A percentile compares a stretch with the other conserved stretches of the same genome.
Evolutionary conservation across 2,888 invertebrate genomes (phyloP).

Genomic region (Neria commutata): DNA sequence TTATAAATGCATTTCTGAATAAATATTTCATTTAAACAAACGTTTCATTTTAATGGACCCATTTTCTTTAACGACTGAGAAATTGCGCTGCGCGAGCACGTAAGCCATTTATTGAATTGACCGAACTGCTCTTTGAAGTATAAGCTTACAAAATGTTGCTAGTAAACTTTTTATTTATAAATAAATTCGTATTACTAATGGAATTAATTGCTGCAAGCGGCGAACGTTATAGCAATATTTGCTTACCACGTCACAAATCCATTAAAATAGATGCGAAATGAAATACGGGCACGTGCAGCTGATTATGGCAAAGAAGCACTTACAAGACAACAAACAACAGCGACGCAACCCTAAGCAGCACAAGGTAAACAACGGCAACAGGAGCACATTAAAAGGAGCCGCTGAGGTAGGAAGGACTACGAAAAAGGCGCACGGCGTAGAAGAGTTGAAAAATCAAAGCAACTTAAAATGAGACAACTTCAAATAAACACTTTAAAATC

Average conservation of each 20-base stretch:
- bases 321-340: not conserved
- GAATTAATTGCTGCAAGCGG: no score
- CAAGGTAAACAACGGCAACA: not conserved
- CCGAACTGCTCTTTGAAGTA: no score
- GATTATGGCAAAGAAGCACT: slow-evolving; percentile 32
- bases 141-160: no score
- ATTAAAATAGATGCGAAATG: slow-evolving; percentile 36
- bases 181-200: no score
- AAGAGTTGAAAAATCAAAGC: slow-evolving; percentile 7
- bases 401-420: not conserved
- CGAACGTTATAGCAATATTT: no score
- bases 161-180: no score
- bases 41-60: no score
- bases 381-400: not conserved
- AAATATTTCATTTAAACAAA: no score
- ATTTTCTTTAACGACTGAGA: no score
- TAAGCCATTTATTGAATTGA: no score
- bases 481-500: slow-evolving; percentile 4
- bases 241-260: not conserved
- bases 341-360: not conserved
- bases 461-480: slow-evolving; percentile 3
- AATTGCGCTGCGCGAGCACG: no score
- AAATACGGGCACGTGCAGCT: slow-evolving; percentile 50
- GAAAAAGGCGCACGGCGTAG: not conserved
- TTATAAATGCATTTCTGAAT: no score